Evolutionary conservation across 2,797 vertebrate species (phyloP), one percentile per base, ranked within the genome.

Genomic region (Eupleurogrammus muticus): DNA sequence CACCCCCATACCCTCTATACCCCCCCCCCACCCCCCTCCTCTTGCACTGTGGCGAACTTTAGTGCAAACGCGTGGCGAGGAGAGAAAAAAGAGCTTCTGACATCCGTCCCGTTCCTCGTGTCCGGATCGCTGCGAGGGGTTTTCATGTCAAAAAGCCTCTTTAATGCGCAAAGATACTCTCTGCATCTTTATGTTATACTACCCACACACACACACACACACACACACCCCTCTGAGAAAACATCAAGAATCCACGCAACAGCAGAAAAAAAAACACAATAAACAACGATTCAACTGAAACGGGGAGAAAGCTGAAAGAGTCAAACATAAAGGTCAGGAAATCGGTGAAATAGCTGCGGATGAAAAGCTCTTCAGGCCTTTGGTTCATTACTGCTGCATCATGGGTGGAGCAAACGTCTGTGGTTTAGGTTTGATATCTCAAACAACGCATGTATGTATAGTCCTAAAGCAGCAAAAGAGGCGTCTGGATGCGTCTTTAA

Each of bases 1-100:
- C n/a, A n/a, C n/a, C n/a, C n/a, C n/a, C n/a, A n/a, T n/a, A 28
- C 28, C 28, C 6, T 6, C 28, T 28, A 3, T 6, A 28, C 28
- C 28, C 6, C 28, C 28, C 6, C 28, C 28, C 6, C 28, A 3
- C 6, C 28, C 28, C 6, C 28, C 28, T 58, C 67, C 85, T 83
- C 82, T 46, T 80, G 85, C 88, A 85, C 87, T 89, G 73, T 84
- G 78, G 91, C 83, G 60, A 87, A 87, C 81, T n/a, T 90, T 84
- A 73, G 82, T 73, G 86, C 86, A 90, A 80, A 83, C 60, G 83
- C 78, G 55, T 78, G 70, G 77, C 82, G 79, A 64, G 58, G 77
- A 70, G 87, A n/a, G n/a, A n/a, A n/a, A n/a, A n/a, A n/a, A n/a
- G n/a, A 80, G 80, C 73, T 82, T 72, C 65, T 89, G 90, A 92